Evolutionary conservation across 2,888 invertebrate species (phyloP), one percentile per base, ranked within the genome.

Genomic region (Hypena proboscidalis): DNA sequence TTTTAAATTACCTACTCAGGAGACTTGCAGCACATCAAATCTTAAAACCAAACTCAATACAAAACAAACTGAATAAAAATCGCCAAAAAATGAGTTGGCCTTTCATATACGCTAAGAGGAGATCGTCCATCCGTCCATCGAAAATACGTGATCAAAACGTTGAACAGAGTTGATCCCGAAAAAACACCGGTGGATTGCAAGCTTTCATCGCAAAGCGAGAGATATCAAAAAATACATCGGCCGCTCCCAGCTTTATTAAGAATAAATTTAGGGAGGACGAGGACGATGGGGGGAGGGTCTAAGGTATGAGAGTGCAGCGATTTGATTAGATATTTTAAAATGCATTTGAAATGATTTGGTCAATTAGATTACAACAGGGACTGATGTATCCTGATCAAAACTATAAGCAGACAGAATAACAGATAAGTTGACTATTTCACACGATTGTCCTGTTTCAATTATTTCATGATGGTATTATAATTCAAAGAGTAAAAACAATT

Each of bases 171-270:
- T 64, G 51, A 64, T 64, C 77, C 77, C 69, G 61, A 71, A 77
- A 80, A 80, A 80, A 80, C 78, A 80, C 70, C 75, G 70, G 71
- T 64, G 74, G 74, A 77, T 75, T 68, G 74, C 70, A 59, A 68
- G 70, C 73, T 78, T 74, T 82, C 80, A 74, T 79, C 77, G 70
- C 82, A 79, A 82, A 84, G 80, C 83, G 82, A 79, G 83, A 85
- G 83, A 85, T 88, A 87, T 87, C 82, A 88, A 90, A 85, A 86
- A 88, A 88, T 80, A 88, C 83, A 84, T 75, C 70, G 80, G 75
- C 78, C 85, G 83, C 80, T 78, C 80, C 62, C 73, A 83, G 86
- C 88, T 90, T 90, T 90, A 90, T 90, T 90, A 90, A 88, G 90
- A 89, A 90, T 90, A 90, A 88, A 90, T 90, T 90, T 89, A 82